A percentile compares a stretch with the other conserved stretches of the same genome.
Evolutionary conservation across 1,140 invertebrate genomes (phyloP).

Genomic region (Scaptomyza graminum): DNA sequence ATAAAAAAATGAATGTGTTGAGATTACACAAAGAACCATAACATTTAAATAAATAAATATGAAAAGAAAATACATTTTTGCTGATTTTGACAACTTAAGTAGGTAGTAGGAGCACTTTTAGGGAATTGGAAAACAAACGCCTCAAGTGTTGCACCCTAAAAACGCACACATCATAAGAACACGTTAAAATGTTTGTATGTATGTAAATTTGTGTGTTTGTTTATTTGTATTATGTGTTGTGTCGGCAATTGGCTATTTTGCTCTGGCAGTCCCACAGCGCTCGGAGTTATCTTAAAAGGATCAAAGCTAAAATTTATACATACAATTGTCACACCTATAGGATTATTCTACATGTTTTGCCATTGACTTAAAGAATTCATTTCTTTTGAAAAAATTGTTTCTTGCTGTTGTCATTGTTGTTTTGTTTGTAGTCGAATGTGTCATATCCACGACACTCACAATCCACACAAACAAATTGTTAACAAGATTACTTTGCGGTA

Average conservation of each 20-base stretch:
- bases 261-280: conserved; percentile 41
- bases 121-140: conserved; percentile 30
- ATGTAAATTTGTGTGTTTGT: conserved; percentile 30
- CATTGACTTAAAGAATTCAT: conserved; percentile 62
- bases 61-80: conserved; percentile 32
- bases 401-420: conserved; percentile 17
- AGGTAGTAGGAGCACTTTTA: conserved; percentile 43
- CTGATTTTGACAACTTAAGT: conserved; percentile 81
- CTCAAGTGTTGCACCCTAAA: conserved; percentile 34
- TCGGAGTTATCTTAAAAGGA: conserved; percentile 73
- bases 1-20: conserved; percentile 10
- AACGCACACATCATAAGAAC: conserved; percentile 27
- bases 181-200: conserved; percentile 31
- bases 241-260: conserved; percentile 61
- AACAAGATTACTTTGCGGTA: conserved; percentile 70
- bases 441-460: conserved; percentile 32
- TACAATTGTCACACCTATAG: conserved; percentile 73
- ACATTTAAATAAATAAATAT: conserved; percentile 74
- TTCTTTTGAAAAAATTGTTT: conserved; percentile 11
- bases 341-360: conserved; percentile 62
- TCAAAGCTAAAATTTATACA: conserved; percentile 82
- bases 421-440: conserved; percentile 26
- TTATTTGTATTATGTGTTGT: conserved; percentile 48
- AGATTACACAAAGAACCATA: conserved; percentile 63
- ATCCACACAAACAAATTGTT: conserved; percentile 59